Conservation (phyloP, 1,140 invertebrate species). For the Andricus grossulariae region DNA sequence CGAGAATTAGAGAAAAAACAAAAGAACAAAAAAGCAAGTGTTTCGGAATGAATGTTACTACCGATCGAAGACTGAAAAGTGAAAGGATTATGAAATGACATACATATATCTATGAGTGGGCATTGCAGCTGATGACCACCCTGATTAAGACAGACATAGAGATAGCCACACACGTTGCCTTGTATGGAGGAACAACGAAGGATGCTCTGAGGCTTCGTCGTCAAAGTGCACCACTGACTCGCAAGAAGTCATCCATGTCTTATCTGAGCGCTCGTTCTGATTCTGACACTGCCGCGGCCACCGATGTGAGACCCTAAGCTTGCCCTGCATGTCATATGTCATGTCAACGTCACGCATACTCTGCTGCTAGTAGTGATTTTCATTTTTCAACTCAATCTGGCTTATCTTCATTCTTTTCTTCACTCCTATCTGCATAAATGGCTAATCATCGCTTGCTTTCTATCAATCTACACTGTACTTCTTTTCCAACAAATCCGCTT, state of each 20-base stretch:
- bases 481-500: too few relatives aligned
- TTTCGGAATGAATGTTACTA: not conserved
- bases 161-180: constrained; percentile 80
- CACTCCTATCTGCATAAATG: constrained; percentile 4
- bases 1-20: not conserved
- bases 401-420: not conserved
- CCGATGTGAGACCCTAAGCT: constrained; percentile 69
- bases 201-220: constrained; percentile 72
- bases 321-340: constrained; percentile 29
- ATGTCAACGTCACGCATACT: not conserved
- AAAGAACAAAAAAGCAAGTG: not conserved
- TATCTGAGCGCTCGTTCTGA: constrained; percentile 74
- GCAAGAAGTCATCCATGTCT: constrained; percentile 76
- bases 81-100: constrained; percentile 45
- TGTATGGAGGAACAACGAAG: constrained; percentile 74
- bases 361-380: constrained; percentile 9
- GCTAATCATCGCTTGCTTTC: not conserved
- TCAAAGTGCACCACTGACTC: constrained; percentile 71
- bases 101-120: constrained; percentile 60
- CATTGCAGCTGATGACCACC: constrained; percentile 85
- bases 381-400: not conserved
- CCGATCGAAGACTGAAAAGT: not conserved
- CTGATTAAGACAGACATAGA: constrained; percentile 88
- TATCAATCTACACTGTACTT: not conserved
- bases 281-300: constrained; percentile 69